A percentile compares a stretch with the other conserved stretches of the same genome.
Evolutionary conservation across 2,888 invertebrate species (phyloP).

Genomic region (Xanthorhoe designata): DNA sequence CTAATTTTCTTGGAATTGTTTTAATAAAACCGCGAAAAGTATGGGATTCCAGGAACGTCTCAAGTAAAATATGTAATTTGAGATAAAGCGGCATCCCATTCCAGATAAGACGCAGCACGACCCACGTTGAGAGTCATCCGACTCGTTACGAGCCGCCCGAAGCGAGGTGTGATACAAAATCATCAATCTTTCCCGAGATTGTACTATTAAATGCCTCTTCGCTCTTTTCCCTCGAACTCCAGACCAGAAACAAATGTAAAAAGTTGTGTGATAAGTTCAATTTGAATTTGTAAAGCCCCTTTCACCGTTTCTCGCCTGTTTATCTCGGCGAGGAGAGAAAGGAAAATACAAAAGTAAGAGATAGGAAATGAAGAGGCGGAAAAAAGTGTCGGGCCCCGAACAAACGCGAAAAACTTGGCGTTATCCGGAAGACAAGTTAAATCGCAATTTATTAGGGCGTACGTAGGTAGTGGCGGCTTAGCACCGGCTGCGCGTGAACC

Average conservation of each 20-base stretch:
- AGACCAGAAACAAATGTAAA: conserved; percentile 86
- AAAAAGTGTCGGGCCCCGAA: conserved; percentile 85
- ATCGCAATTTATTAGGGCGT: conserved; percentile 85
- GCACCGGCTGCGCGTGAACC: conserved; percentile 55
- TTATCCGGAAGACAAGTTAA: conserved; percentile 86
- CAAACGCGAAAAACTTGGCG: conserved; percentile 84
- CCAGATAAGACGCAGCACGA: conserved; percentile 83
- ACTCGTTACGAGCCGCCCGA: conserved; percentile 84
- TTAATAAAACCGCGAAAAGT: conserved; percentile 63
- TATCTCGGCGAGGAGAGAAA: conserved; percentile 82
- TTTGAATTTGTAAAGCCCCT: conserved; percentile 86
- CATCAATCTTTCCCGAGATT: conserved; percentile 85
- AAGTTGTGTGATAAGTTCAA: conserved; percentile 86
- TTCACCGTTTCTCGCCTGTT: conserved; percentile 85
- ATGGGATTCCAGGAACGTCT: conserved; percentile 73
- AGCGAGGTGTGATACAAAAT: conserved; percentile 86
- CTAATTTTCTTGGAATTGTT: conserved; percentile 54
- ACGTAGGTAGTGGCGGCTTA: conserved; percentile 81
- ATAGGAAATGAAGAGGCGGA: conserved; percentile 86
- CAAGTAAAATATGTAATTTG: conserved; percentile 85
- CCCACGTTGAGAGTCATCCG: conserved; percentile 81
- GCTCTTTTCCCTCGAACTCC: conserved; percentile 82
- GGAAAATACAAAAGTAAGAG: conserved; percentile 86
- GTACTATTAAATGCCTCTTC: conserved; percentile 86
- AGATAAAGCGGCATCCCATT: conserved; percentile 84